Evolutionary conservation across 2,113 vertebrate species (phyloP), one percentile per base, ranked within the genome.

Genomic region (Loxodonta africana): DNA sequence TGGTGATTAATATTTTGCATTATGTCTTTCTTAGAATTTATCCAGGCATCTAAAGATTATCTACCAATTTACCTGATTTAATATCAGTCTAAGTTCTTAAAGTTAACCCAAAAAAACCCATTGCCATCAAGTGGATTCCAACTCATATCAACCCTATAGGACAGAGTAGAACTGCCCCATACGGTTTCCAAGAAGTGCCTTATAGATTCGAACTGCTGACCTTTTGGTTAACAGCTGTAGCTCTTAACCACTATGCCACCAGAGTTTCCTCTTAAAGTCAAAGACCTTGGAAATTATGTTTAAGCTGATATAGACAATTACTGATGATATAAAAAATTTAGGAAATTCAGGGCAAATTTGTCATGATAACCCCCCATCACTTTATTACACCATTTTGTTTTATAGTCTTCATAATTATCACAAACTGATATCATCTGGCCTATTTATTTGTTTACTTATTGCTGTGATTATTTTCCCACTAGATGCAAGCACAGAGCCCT

Each of bases 11-110:
- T 91, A 37, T 26, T 95, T 95, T 96, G 84, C 30, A 41, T 57
- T 91, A 37, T 91, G 33, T 30, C 23, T 96, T 94, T 11, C 26
- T 93, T 74, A 80, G 21, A 67, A 93, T 74, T 80, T 95, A 80
- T 85, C 37, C 51, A 60, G 51, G 62, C 25, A 48, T 51, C 25
- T 67, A 86, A 83, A 93, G 46, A 86, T 78, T 77, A 78, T 78
- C 78, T n/a, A 44, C 26, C 25, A 86, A 41, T 78, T 78, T 78
- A 67, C 26, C 28, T 90, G 63, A 85, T 71, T 60, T 80, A 91
- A 78, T 37, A 90, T 83, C 73, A 78, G 28, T 90, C 30, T 71
- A 80, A 90, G 67, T 95, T 91, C 48, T 85, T 57, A 82, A 62
- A 84, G 77, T 37, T 88, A 37, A 37, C 37, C 37, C 37, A 37